Percentiles rank a stretch among this genome's conserved stretches.
Conservation (phyloP, 2,113 vertebrate species). For the Ictidomys tridecemlineatus region DNA sequence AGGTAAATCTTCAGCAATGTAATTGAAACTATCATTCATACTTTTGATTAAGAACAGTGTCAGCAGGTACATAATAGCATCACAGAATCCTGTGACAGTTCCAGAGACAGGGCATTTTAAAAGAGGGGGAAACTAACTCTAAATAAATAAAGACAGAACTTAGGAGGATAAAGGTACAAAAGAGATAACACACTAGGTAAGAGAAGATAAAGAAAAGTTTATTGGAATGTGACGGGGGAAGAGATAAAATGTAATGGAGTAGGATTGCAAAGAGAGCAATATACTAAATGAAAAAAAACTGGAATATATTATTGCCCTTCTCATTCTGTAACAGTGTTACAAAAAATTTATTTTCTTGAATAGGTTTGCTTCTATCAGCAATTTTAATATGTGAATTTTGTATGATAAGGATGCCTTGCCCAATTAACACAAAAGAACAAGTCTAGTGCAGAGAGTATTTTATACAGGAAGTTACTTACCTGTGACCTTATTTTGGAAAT, state of each 20-base stretch:
- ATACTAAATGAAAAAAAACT: background rate
- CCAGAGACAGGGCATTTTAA: slow-evolving; percentile 21
- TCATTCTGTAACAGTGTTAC: background rate
- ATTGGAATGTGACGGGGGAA: slow-evolving; percentile 56
- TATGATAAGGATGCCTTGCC: background rate
- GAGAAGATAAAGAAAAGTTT: slow-evolving; percentile 19
- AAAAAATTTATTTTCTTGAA: background rate
- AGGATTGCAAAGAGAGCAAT: background rate
- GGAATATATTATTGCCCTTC: background rate
- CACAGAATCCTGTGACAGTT: background rate
- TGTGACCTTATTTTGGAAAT: background rate
- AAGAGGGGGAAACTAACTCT: background rate
- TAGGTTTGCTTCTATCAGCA: background rate
- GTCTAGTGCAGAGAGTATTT: background rate
- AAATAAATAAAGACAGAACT: slow-evolving; percentile 28
- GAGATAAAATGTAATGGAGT: slow-evolving; percentile 50
- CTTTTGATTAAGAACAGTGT: slow-evolving; percentile 51
- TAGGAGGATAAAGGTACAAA: slow-evolving; percentile 34
- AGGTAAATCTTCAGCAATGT: slow-evolving; percentile 43
- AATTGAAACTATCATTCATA: slow-evolving; percentile 59
- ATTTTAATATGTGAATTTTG: background rate
- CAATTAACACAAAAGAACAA: background rate
- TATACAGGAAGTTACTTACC: background rate
- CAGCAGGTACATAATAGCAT: background rate
- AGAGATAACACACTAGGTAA: slow-evolving; percentile 27